These are phyloP conservation scores for Tamias sibiricus DNA, from an alignment of 2,113 vertebrate genomes.

Conservation along the genomic window DNA sequence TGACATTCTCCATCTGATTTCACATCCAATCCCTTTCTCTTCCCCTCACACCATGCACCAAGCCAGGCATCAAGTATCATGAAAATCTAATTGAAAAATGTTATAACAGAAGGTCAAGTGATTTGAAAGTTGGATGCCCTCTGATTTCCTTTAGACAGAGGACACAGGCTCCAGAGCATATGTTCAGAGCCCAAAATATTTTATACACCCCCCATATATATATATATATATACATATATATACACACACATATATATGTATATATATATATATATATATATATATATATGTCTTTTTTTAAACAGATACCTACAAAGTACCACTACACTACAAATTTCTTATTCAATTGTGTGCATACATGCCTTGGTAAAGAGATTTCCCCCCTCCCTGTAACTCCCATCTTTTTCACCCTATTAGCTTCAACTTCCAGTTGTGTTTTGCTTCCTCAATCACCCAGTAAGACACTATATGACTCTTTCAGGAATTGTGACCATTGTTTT, in stretches of 20 bases:
- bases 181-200: constrained; percentile 9
- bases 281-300: background rate
- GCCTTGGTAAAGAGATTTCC: background rate
- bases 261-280: background rate
- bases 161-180: background rate
- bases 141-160: constrained; percentile 19
- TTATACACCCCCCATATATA: too few species aligned
- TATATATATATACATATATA: background rate
- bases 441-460: background rate
- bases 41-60: background rate
- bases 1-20: constrained; percentile 4
- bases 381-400: background rate
- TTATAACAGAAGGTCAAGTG: background rate
- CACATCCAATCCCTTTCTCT: background rate
- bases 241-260: background rate
- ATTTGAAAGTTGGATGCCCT: background rate
- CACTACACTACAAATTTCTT: background rate
- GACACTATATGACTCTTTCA: background rate
- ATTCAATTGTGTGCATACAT: background rate
- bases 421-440: background rate
- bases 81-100: background rate
- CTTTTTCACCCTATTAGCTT: background rate
- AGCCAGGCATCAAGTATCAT: background rate
- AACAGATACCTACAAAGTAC: background rate
- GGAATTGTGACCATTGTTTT: background rate